Conservation (phyloP, 1,140 invertebrate genomes). For the Heliconius eleuchia region DNA sequence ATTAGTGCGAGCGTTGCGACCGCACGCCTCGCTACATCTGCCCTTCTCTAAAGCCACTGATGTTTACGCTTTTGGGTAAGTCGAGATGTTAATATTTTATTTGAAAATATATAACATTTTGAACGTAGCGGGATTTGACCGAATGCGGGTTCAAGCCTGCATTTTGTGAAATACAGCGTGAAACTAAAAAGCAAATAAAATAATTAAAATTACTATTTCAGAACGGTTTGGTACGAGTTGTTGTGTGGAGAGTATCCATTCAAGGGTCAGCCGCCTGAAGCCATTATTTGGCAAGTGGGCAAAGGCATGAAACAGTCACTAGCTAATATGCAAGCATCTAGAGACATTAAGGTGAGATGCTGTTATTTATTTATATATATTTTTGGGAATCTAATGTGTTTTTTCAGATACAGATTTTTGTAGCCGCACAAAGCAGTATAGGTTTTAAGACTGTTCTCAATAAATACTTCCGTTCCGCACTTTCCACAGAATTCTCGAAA, state of each 20-base stretch:
- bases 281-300: slow-evolving; percentile 98
- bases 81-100: neutral
- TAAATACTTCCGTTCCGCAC: too few species aligned
- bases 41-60: slow-evolving; percentile 96
- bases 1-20: slow-evolving; percentile 91
- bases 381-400: too few species aligned
- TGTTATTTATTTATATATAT: neutral
- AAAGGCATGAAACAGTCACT: slow-evolving; percentile 97
- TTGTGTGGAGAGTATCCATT: slow-evolving; percentile 98
- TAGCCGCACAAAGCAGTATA: too few species aligned
- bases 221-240: slow-evolving; percentile 99
- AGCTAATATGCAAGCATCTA: slow-evolving; percentile 95
- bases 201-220: slow-evolving; percentile 58
- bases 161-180: too few species aligned
- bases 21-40: slow-evolving; percentile 87
- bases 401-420: too few species aligned
- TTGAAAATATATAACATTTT: neutral
- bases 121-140: neutral
- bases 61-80: slow-evolving; percentile 98
- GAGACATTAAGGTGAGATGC: slow-evolving; percentile 95
- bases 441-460: too few species aligned
- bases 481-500: too few species aligned
- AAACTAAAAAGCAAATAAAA: too few species aligned
- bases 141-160: too few species aligned
- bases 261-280: slow-evolving; percentile 94